Percentiles rank a stretch among this genome's conserved stretches.
Evolutionary conservation across 2,888 invertebrate species (phyloP).

Genomic region (Drosophila helvetica): DNA sequence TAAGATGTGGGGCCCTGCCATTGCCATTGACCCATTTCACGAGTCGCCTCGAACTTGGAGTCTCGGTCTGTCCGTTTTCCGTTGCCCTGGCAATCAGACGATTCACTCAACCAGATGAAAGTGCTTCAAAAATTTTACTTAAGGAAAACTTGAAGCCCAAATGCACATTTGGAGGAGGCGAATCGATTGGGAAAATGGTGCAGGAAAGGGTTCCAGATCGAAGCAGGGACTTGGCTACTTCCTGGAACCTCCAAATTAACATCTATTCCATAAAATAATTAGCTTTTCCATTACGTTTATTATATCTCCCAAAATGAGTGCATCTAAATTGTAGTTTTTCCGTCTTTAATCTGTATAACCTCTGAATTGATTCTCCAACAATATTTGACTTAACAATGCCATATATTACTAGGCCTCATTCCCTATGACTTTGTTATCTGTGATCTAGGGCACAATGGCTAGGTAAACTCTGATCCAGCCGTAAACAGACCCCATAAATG

Average conservation of each 20-base stretch:
- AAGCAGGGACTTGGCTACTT: no score
- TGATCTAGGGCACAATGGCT: background rate
- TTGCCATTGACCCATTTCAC: conserved; percentile 67
- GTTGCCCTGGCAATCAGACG: conserved; percentile 52
- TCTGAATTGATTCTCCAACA: no score
- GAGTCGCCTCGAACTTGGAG: conserved; percentile 39
- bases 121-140: background rate
- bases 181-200: no score
- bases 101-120: conserved; percentile 53
- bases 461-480: conserved; percentile 19
- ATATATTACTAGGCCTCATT: background rate
- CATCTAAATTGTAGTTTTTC: no score
- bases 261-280: no score
- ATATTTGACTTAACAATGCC: no score
- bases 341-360: no score
- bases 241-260: no score
- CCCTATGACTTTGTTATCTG: background rate
- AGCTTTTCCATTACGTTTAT: no score
- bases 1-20: conserved; percentile 16
- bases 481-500: conserved; percentile 40
- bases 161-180: no score
- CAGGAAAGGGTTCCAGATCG: no score
- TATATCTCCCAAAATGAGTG: no score
- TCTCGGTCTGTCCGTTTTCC: conserved; percentile 1
- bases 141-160: background rate